Evolutionary conservation across 2,113 vertebrate species (phyloP), one percentile per base, ranked within the genome.

Genomic region (Toxostoma redivivum): DNA sequence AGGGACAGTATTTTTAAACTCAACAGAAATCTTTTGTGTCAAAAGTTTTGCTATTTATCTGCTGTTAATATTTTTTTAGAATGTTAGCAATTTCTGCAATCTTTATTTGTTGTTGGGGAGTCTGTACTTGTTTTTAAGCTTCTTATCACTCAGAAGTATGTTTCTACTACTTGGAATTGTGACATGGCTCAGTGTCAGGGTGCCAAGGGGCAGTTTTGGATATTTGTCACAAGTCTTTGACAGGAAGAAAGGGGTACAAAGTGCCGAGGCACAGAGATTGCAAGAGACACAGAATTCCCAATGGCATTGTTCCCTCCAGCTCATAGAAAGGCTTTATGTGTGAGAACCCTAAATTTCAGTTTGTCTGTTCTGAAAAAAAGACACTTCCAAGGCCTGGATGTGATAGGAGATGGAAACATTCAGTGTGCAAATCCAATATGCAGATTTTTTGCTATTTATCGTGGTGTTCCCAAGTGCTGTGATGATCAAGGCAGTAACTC

Each of bases 51-150:
- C 42, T 82, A 45, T 80, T 80, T 86, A 21, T 15, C 58, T 86
- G 4, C 35, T 56, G 8, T 62, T 72, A 15, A 3, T 3, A 61
- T 70, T 73, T 10, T 7, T 54, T 73, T 64, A 74, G 40, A 47
- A 38, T 21, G 22, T 86, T 73, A 38, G 31, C 51, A 17, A 9
- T 76, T 90, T 72, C 23, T 90, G 1, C 40, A 33, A 35, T 38
- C 62, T 58, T 72, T 30, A 27, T 82, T 85, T 91, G 31, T 42
- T 58, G 2, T 67, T 82, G 76, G 44, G 78, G 20, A 7, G 3
- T 83, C 64, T 54, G 35, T 93, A 15, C 64, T 89, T 95, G n/a
- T 66, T 87, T 94, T 71, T 71, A 79, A 81, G 62, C 37, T 93
- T 70, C 66, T 67, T 74, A 44, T 37, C 40, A 1, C 35, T 85